Percentiles rank a stretch among this genome's conserved stretches.
These are phyloP conservation scores for Australoheros scitulus DNA, from an alignment of 2,113 vertebrate genomes.

Conservation along the genomic window DNA sequence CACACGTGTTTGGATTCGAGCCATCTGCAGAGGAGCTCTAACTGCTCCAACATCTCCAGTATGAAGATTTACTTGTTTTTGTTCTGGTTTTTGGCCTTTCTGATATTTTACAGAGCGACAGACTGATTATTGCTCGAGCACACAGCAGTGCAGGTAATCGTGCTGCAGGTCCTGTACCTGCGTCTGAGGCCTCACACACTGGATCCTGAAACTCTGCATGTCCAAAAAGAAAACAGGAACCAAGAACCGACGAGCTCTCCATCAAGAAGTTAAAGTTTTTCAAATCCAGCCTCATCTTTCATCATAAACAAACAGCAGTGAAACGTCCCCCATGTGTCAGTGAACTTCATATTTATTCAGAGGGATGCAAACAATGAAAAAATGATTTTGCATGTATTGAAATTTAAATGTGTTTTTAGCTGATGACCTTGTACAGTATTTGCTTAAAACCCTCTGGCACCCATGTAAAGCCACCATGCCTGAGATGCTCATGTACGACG, in stretches of 20 bases:
- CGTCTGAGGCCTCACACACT: not conserved
- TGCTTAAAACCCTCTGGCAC: not conserved
- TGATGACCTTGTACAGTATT: not conserved
- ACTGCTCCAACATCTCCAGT: rapidly evolving
- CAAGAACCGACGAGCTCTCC: not conserved
- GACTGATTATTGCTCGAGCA: not conserved
- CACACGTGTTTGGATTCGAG: not conserved
- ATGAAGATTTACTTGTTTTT: not conserved
- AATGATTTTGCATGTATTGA: not conserved
- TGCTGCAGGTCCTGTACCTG: rapidly evolving
- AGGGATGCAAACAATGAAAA: not conserved
- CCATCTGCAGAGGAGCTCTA: not conserved
- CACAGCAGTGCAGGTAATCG: rapidly evolving
- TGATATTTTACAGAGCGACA: not conserved
- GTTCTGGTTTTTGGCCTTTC: not conserved
- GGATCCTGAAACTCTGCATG: not conserved
- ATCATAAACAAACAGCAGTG: not conserved
- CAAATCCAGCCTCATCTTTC: not conserved
- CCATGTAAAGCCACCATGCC: not conserved
- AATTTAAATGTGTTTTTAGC: not conserved
- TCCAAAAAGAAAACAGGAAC: not conserved
- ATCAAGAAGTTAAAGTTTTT: not conserved
- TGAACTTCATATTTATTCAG: not conserved
- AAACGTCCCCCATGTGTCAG: not conserved
- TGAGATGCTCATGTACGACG: not conserved